These are phyloP conservation scores for Oikopleura dioica DNA, from an alignment of 23 tunicate species.

Conservation along the genomic window DNA sequence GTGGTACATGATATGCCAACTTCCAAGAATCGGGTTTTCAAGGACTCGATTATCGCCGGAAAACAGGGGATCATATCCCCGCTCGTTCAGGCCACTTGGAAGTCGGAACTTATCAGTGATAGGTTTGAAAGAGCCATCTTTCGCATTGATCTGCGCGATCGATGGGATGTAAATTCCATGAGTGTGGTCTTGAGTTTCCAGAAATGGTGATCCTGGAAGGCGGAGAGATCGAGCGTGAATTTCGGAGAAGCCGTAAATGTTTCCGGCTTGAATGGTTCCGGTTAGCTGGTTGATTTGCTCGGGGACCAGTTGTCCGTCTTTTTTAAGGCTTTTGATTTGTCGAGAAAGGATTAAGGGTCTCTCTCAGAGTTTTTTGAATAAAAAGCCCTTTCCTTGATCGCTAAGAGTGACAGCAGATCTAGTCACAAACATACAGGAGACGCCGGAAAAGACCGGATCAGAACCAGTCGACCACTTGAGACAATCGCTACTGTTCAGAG, in stretches of 20 bases:
- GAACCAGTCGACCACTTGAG: too few relatives aligned
- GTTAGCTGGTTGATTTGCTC: constrained; percentile 4
- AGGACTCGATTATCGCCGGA: not conserved
- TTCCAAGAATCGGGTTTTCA: not conserved
- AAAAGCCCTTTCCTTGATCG: too few relatives aligned
- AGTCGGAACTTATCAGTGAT: not conserved
- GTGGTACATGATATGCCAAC: not conserved
- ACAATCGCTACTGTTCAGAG: too few relatives aligned
- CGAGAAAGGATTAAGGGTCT: not conserved
- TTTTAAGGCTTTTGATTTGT: not conserved
- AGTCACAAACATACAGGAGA: not conserved
- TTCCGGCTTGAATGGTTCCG: not conserved
- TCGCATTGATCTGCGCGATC: too few relatives aligned
- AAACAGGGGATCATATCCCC: not conserved
- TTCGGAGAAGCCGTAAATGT: not conserved
- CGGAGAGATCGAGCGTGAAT: not conserved
- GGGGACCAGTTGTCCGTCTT: not conserved
- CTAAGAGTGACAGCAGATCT: too few relatives aligned
- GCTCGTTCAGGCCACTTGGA: not conserved
- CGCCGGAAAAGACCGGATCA: not conserved
- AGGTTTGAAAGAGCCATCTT: too few relatives aligned
- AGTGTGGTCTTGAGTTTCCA: not conserved
- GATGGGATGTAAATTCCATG: too few relatives aligned
- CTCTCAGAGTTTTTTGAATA: not conserved
- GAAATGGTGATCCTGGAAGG: not conserved